A percentile compares a stretch with the other conserved stretches of the same genome.
These are phyloP conservation scores for Aselliscus stoliczkanus DNA, from an alignment of 2,797 vertebrate species.

Conservation along the genomic window DNA sequence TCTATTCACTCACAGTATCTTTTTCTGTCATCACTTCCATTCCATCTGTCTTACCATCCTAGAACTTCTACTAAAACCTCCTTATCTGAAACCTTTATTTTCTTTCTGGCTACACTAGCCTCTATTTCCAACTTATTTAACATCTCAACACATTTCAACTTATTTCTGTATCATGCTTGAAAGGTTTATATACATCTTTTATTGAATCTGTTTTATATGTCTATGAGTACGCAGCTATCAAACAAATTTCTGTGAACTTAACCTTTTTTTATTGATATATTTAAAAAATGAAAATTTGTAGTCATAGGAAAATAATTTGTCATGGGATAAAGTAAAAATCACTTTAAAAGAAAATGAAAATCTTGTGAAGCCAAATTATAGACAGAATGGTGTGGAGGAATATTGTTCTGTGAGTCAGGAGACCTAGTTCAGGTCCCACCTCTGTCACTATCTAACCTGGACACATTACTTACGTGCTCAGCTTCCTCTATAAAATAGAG, in stretches of 20 bases:
- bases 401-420: background rate
- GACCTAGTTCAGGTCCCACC: background rate
- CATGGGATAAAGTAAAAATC: background rate
- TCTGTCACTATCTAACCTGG: background rate
- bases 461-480: background rate
- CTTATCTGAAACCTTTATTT: background rate
- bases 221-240: background rate
- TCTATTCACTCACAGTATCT: background rate
- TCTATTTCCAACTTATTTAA: conserved; percentile 22
- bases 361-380: background rate
- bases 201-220: background rate
- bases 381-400: background rate
- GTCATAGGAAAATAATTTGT: background rate
- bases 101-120: background rate
- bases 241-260: background rate
- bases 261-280: conserved; percentile 3
- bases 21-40: background rate
- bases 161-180: background rate
- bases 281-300: background rate
- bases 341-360: background rate
- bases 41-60: background rate
- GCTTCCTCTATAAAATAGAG: background rate
- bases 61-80: background rate
- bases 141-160: background rate
- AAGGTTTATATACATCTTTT: background rate